Percentiles rank a stretch among this genome's conserved stretches.
phyloP scores from a whole-genome alignment of 2,888 invertebrate species.

The Ligdia adustata region DNA sequence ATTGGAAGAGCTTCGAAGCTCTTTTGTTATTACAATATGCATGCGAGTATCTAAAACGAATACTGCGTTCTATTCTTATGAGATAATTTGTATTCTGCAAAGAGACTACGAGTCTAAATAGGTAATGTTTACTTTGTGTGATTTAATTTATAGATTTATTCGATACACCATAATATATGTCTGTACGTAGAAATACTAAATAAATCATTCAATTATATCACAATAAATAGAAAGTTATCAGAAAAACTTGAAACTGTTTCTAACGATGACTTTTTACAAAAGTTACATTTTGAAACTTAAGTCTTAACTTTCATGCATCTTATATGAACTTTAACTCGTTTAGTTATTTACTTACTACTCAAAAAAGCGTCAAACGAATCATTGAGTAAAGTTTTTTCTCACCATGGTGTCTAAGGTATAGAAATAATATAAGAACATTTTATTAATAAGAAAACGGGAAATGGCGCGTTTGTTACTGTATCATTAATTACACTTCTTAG shows the following conservation, averaged over 20 bases:
- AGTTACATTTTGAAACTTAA: constrained; percentile 55
- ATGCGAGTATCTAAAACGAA: constrained; percentile 26
- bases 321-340: constrained; percentile 38
- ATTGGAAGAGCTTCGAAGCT: constrained; percentile 30
- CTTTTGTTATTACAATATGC: constrained; percentile 35
- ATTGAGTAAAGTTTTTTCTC: no score
- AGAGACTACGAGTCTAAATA: no score
- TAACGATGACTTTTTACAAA: constrained; percentile 61
- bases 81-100: constrained; percentile 19
- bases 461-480: no score
- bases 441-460: no score
- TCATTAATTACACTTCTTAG: no score
- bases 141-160: no score
- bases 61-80: constrained; percentile 26
- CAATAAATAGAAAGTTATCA: no score
- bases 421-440: no score
- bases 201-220: no score
- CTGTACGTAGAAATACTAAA: not conserved
- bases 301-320: constrained; percentile 42
- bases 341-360: not conserved
- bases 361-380: no score
- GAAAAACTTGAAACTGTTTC: constrained; percentile 57
- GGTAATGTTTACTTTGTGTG: no score
- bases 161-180: not conserved
- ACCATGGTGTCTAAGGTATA: no score